Conservation (phyloP, 37 sponge, comb jelly and placozoan species). For the Ianthella basta region DNA sequence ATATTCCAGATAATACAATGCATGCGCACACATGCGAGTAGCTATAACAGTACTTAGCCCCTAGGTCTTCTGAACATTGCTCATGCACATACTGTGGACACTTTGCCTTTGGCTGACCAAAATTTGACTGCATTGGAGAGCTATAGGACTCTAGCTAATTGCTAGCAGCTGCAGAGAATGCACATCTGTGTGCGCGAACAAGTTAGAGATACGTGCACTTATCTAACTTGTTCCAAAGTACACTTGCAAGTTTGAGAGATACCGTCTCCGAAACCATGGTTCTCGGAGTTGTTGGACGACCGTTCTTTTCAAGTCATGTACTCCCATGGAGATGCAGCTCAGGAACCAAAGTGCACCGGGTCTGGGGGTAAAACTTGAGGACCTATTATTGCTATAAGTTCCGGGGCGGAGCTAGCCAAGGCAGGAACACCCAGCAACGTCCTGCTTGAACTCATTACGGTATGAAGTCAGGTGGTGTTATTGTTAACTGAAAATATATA, state of each 20-base stretch:
- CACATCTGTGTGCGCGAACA: no score
- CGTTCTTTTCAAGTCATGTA: not conserved
- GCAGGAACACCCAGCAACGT: not conserved
- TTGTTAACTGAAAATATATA: no score
- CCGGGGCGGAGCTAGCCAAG: conserved; percentile 19
- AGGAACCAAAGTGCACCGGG: not conserved
- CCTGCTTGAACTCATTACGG: no score
- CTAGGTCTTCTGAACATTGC: not conserved
- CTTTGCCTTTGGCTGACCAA: conserved; percentile 12
- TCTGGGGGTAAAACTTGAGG: not conserved
- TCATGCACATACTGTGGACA: not conserved
- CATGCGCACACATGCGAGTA: no score
- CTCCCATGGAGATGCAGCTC: not conserved
- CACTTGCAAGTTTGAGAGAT: not conserved
- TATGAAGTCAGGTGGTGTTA: no score
- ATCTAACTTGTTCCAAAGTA: not conserved
- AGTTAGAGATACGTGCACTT: no score
- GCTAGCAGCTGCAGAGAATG: no score
- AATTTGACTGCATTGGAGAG: no score
- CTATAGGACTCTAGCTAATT: no score
- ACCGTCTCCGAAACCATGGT: conserved; percentile 3
- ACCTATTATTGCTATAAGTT: not conserved
- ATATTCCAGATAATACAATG: no score
- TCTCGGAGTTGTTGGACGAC: not conserved
- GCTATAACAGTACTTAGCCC: no score